phyloP scores from a whole-genome alignment of 2,797 vertebrate species.

The Synaphobranchus kaupii region DNA sequence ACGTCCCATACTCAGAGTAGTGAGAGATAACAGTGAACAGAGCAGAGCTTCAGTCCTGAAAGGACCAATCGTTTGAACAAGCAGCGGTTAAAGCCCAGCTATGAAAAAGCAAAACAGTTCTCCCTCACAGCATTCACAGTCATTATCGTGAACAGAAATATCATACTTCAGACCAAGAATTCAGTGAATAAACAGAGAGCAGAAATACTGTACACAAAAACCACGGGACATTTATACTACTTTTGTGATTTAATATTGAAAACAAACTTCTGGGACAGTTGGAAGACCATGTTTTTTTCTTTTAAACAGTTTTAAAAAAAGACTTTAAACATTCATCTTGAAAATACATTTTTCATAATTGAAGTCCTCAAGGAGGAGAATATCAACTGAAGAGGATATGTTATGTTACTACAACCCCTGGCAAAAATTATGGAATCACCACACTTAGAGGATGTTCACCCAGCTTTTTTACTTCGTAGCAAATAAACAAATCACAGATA shows the following conservation, averaged over 20 bases:
- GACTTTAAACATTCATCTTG: background rate
- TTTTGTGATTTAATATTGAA: constrained; percentile 7
- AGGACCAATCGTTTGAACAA: background rate
- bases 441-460: too few relatives aligned
- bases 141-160: background rate
- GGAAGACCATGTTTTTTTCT: background rate
- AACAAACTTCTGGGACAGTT: background rate
- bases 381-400: background rate
- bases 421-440: too few relatives aligned
- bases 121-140: background rate
- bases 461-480: too few relatives aligned
- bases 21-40: background rate
- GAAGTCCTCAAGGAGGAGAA: background rate
- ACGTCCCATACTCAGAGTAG: background rate
- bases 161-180: background rate
- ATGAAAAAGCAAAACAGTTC: background rate
- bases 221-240: background rate
- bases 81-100: background rate
- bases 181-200: background rate
- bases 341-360: background rate
- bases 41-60: background rate
- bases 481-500: too few relatives aligned
- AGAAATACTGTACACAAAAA: background rate
- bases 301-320: background rate
- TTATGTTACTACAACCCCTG: background rate